Percentiles rank a stretch among this genome's conserved stretches.
Evolutionary conservation across 2,113 vertebrate genomes (phyloP).

Genomic region (Egretta garzetta): DNA sequence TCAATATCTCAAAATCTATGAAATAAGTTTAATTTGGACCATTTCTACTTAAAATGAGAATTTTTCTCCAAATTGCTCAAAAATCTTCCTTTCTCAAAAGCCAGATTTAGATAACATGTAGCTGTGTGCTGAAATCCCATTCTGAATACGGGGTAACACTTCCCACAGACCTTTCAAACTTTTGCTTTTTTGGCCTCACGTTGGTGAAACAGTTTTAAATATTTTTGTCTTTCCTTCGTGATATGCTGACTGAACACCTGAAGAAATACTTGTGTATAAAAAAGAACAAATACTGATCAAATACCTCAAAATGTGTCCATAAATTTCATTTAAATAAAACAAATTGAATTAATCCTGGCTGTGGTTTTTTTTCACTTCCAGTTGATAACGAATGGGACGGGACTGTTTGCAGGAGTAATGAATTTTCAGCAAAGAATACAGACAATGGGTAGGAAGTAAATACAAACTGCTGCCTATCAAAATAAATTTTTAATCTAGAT

Average conservation of each 20-base stretch:
- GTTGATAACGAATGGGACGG: background rate
- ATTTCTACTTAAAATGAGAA: background rate
- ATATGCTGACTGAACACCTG: background rate
- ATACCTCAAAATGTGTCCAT: slow-evolving; percentile 33
- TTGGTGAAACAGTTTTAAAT: background rate
- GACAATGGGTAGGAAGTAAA: background rate
- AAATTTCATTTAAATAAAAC: slow-evolving; percentile 57
- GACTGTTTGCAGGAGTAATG: background rate
- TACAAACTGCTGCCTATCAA: background rate
- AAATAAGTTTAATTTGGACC: background rate
- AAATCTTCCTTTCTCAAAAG: background rate
- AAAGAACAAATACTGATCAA: background rate
- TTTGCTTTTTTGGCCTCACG: background rate
- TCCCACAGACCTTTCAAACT: background rate
- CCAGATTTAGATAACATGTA: background rate
- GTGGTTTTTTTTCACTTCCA: background rate
- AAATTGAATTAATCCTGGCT: background rate
- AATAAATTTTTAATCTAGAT: background rate
- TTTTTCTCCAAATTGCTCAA: background rate
- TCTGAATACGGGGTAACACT: background rate
- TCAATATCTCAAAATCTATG: background rate
- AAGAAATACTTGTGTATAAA: background rate
- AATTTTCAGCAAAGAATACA: background rate
- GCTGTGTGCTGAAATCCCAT: background rate
- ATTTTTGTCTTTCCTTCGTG: background rate